Evolutionary conservation across 2,113 vertebrate species (phyloP).

Genomic region (Astur gentilis): DNA sequence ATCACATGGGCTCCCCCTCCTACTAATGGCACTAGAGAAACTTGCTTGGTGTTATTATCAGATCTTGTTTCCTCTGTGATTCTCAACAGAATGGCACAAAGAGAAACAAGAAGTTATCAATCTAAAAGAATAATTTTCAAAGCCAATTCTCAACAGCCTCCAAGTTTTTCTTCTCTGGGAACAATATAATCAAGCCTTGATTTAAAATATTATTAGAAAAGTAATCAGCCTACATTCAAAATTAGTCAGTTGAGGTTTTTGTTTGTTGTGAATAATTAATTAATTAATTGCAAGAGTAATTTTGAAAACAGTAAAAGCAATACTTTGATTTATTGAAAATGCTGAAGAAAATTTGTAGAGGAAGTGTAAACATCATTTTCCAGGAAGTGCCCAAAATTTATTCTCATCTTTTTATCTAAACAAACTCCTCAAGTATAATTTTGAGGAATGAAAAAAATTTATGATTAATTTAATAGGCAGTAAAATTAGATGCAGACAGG

Average conservation of each 20-base stretch:
- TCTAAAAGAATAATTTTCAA: neutral
- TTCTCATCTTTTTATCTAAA: neutral
- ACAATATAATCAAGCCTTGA: neutral
- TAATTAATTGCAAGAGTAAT: neutral
- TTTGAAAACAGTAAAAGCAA: neutral
- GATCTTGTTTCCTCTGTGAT: neutral
- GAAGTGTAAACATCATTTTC: neutral
- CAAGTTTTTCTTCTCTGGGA: neutral
- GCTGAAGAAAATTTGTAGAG: neutral
- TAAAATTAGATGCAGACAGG: constrained; percentile 6
- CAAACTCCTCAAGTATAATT: neutral
- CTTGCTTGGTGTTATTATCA: neutral
- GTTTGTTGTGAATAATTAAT: neutral
- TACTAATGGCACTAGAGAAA: neutral
- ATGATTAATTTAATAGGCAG: neutral
- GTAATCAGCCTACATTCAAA: neutral
- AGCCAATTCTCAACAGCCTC: neutral
- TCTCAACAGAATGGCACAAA: neutral
- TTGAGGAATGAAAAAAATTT: neutral
- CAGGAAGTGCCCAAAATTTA: neutral
- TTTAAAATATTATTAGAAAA: neutral
- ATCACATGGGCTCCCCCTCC: neutral
- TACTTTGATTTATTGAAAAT: neutral
- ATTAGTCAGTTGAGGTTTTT: neutral
- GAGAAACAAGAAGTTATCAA: neutral